Percentiles rank a stretch among this genome's conserved stretches.
phyloP scores from a whole-genome alignment of 2,888 invertebrate species.

The Pseudococcus longispinus region DNA sequence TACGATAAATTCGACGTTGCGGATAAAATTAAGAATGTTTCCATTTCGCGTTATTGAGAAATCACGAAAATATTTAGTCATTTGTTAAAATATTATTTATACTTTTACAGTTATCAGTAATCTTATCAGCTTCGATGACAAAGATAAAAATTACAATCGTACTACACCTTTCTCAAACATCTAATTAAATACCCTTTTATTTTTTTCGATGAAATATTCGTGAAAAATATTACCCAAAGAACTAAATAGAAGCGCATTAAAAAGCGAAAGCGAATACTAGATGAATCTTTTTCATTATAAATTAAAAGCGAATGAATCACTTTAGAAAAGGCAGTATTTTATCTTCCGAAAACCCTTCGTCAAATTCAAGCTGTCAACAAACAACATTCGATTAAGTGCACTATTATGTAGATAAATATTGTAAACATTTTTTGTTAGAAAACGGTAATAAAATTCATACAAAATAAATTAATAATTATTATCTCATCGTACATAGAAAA shows the following conservation, averaged over 20 bases:
- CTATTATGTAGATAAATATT: constrained; percentile 4
- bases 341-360: constrained; percentile 54
- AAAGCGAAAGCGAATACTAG: constrained; percentile 9
- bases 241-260: background rate
- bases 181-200: background rate
- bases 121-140: background rate
- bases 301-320: constrained; percentile 49
- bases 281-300: constrained; percentile 22
- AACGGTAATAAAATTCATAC: constrained; percentile 10
- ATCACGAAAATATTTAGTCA: background rate
- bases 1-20: background rate
- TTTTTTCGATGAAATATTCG: background rate
- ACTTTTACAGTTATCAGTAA: background rate
- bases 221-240: background rate
- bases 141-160: too few species aligned
- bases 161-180: background rate
- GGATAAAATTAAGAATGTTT: background rate
- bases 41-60: background rate
- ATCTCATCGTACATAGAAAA: background rate
- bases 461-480: background rate
- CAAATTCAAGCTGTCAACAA: constrained; percentile 55
- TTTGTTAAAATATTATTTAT: background rate
- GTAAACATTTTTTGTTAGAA: constrained; percentile 15
- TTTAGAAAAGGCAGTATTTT: constrained; percentile 54
- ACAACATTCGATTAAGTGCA: constrained; percentile 49